A percentile compares a stretch with the other conserved stretches of the same genome.
Evolutionary conservation across 2,797 vertebrate genomes (phyloP).

Genomic region (Synanceia verrucosa): DNA sequence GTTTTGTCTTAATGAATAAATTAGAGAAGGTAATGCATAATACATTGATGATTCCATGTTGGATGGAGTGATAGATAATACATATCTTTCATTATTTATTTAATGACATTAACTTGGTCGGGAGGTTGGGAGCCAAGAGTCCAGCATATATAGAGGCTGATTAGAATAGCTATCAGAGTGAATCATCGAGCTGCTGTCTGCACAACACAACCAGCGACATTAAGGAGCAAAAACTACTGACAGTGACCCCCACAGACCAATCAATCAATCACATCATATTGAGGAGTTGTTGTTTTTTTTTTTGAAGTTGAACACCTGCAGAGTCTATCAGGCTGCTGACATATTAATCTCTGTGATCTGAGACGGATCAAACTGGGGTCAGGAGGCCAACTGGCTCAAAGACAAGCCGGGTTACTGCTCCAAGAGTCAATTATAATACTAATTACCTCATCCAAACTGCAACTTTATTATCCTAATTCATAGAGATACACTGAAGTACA

Average conservation of each 20-base stretch:
- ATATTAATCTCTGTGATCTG: conserved; percentile 14
- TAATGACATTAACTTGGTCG: conserved; percentile 92
- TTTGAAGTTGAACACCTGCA: not conserved
- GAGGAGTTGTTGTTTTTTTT: too few relatives aligned
- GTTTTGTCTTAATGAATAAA: conserved; percentile 99
- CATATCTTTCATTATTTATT: conserved; percentile 95
- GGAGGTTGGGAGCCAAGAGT: conserved; percentile 72
- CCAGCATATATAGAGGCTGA: conserved; percentile 66
- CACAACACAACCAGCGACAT: conserved; percentile 21
- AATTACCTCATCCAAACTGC: not conserved
- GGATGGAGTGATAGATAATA: conserved; percentile 96
- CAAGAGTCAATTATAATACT: not conserved
- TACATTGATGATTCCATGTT: conserved; percentile 91
- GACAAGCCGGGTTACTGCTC: not conserved
- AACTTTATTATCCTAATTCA: not conserved
- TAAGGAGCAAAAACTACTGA: conserved; percentile 25
- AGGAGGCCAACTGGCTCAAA: not conserved
- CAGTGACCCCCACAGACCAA: not conserved
- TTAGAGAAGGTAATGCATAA: conserved; percentile 93
- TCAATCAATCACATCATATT: not conserved
- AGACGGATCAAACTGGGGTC: conserved; percentile 1
- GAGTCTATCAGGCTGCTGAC: not conserved
- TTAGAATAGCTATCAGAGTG: conserved; percentile 66
- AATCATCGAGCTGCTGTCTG: conserved; percentile 30
- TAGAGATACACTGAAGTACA: too few relatives aligned